Evolutionary conservation across 2,797 vertebrate species (phyloP).

Genomic region (Cossypha dichroa): DNA sequence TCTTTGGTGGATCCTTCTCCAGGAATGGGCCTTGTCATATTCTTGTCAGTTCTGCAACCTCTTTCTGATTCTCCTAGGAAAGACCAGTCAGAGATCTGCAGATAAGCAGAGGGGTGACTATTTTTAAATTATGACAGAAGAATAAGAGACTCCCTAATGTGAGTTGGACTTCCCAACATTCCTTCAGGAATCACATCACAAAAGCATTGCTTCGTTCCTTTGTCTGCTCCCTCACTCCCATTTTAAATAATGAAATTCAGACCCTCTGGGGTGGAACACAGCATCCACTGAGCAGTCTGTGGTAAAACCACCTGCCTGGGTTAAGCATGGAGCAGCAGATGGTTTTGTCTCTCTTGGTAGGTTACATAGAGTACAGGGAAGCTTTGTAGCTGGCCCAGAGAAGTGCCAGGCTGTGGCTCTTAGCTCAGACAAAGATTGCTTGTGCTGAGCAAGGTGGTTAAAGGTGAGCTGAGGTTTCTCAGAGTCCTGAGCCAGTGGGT

Average conservation of each 20-base stretch:
- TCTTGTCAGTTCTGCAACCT: neutral
- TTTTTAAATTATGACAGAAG: neutral
- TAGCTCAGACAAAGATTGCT: neutral
- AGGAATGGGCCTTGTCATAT: neutral
- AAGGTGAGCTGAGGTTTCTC: slow-evolving; percentile 38
- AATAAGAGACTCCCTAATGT: neutral
- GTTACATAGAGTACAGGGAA: neutral
- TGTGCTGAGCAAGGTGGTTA: slow-evolving; percentile 22
- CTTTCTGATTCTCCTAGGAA: neutral
- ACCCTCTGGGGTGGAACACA: neutral
- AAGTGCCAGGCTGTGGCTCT: neutral
- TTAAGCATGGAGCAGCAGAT: neutral
- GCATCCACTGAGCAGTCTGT: neutral
- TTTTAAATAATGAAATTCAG: neutral
- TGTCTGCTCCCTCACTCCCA: neutral
- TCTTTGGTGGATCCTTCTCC: neutral
- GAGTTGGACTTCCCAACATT: neutral
- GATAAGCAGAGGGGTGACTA: neutral
- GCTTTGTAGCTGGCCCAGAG: neutral
- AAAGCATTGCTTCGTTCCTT: neutral
- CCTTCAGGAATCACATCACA: neutral
- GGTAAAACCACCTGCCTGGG: neutral
- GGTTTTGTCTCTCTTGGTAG: neutral
- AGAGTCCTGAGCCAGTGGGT: neutral
- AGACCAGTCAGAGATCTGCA: neutral